Evolutionary conservation across 2,113 vertebrate genomes (phyloP).

Genomic region (Ophiodon elongatus): DNA sequence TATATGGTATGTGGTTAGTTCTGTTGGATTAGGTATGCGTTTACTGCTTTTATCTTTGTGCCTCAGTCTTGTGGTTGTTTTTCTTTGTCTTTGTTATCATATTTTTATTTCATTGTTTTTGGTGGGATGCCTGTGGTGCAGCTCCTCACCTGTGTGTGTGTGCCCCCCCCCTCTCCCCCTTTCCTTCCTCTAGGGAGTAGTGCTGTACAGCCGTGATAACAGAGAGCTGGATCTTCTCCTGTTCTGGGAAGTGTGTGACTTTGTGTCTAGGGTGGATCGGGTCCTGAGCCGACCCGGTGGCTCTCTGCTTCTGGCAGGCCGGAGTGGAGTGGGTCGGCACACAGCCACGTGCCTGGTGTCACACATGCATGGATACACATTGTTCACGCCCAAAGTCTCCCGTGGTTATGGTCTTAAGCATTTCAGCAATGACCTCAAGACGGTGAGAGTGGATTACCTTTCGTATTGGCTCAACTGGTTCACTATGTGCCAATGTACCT

Average conservation of each 20-base stretch:
- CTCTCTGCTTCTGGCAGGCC: conserved; percentile 93
- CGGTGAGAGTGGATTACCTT: conserved; percentile 76
- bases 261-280: conserved; percentile 90
- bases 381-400: conserved; percentile 93
- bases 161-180: conserved; percentile 2
- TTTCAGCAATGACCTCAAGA: conserved; percentile 94
- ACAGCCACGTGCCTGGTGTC: conserved; percentile 91
- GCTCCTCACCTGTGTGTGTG: conserved; percentile 26
- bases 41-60: not conserved
- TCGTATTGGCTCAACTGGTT: not conserved
- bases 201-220: conserved; percentile 94
- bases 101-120: not conserved
- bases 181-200: conserved; percentile 86
- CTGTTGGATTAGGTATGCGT: conserved; percentile 13
- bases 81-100: not conserved
- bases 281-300: conserved; percentile 94
- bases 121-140: not conserved
- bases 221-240: conserved; percentile 91
- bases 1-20: not conserved
- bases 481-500: not conserved
- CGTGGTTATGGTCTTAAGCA: conserved; percentile 94
- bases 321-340: conserved; percentile 94
- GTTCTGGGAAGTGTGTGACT: conserved; percentile 94
- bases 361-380: conserved; percentile 92
- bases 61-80: not conserved